Evolutionary conservation across 1,140 invertebrate species (phyloP), one percentile per base, ranked within the genome.

Genomic region (Drosophila parvula): DNA sequence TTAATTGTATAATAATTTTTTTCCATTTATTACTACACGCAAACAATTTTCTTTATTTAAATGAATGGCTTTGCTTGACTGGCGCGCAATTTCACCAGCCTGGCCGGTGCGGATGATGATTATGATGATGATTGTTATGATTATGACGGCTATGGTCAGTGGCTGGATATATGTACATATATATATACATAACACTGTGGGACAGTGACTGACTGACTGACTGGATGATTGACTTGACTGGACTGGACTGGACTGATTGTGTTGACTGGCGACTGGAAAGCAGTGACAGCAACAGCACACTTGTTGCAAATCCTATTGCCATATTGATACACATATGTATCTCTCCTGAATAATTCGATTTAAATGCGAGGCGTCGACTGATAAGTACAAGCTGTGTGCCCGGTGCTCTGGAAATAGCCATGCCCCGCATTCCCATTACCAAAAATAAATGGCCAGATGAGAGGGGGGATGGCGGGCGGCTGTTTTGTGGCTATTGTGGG

Each of bases 1-100:
- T 82, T 86, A 86, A 86, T 86, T 88, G 79, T 77, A 88, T 88
- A 82, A 82, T 86, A 88, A 82, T 88, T 83, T 86, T 64, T 74
- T 51, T 16, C 44, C 71, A 83, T 79, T 79, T 82, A 75, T 86
- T 78, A 69, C 74, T 65, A 77, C 78, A 81, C 79, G 81, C 81
- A 73, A 75, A 76, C 82, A 59, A 75, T 85, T 85, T 86, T 82
- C 76, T 88, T 88, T 82, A 88, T 88, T 86, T 88, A 79, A 88
- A 88, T 88, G 83, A 86, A 82, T 75, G 62, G 75, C 78, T 62
- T 55, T 74, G 82, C 75, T 64, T 86, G 82, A 82, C 78, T 85
- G 81, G 45, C 81, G 76, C 78, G 73, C 81, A 84, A 78, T 84
- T 84, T 84, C 82, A 70, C 74, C 80, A 67, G 65, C 53, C 58